Conservation (phyloP, 2,113 vertebrate species). For the Chlamydotis undulata region DNA sequence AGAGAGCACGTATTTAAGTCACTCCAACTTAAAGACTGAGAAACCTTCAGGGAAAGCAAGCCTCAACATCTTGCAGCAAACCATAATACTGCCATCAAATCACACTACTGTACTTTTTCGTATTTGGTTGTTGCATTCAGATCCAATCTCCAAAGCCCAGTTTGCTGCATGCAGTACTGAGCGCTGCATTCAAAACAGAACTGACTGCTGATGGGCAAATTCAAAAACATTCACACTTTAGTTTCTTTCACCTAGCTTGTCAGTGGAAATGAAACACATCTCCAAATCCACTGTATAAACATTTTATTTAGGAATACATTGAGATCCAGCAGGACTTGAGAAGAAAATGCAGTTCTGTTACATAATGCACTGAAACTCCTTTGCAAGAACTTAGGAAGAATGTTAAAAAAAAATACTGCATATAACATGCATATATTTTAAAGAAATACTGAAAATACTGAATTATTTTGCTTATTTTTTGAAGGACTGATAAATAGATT, state of each 20-base stretch:
- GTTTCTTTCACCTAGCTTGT: not conserved
- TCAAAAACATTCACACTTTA: not conserved
- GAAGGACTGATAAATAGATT: not conserved
- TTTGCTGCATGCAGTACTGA: not conserved
- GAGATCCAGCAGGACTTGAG: not conserved
- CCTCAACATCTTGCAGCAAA: not conserved
- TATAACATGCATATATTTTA: not conserved
- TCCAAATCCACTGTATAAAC: not conserved
- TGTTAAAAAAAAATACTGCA: not conserved
- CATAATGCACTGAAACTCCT: not conserved
- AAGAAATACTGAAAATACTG: not conserved
- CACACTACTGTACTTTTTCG: not conserved
- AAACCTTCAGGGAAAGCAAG: not conserved
- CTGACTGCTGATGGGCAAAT: not conserved
- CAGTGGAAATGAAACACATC: not conserved
- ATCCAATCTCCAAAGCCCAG: not conserved
- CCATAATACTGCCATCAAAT: not conserved
- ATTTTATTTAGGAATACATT: not conserved
- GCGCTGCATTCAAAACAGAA: not conserved
- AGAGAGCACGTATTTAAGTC: not conserved
- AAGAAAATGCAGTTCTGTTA: not conserved
- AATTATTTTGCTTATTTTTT: not conserved
- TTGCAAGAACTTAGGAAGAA: not conserved
- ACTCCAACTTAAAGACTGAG: not conserved
- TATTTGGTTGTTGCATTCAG: fast-evolving